Conservation (phyloP, 2,888 invertebrate species). For the Leptopilina syphax region DNA sequence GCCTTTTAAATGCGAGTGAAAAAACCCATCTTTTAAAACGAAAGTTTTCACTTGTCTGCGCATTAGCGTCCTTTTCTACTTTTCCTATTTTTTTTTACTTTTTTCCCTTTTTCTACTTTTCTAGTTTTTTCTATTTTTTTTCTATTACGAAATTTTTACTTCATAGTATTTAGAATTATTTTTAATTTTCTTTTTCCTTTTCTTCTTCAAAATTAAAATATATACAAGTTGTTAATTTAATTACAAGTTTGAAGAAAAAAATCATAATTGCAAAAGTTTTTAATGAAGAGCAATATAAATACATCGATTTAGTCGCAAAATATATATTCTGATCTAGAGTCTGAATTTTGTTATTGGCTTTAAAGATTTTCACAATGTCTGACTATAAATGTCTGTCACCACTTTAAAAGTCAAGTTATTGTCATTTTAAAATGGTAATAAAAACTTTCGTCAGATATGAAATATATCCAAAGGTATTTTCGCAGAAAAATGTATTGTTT, state of each 20-base stretch:
- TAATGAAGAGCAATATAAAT: background rate
- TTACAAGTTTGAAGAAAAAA: too few species aligned
- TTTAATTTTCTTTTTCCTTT: too few species aligned
- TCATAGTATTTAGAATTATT: too few species aligned
- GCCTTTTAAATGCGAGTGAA: background rate
- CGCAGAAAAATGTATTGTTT: background rate
- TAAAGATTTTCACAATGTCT: background rate
- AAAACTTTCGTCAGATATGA: background rate
- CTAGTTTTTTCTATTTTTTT: too few species aligned
- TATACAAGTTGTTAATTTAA: too few species aligned
- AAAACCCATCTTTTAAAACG: background rate
- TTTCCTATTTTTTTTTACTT: background rate
- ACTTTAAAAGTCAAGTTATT: background rate
- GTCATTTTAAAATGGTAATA: background rate
- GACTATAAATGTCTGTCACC: constrained; percentile 3
- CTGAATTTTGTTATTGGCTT: background rate
- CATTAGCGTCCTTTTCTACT: background rate
- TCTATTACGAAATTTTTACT: too few species aligned
- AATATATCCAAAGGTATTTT: background rate
- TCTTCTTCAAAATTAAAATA: too few species aligned
- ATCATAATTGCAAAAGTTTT: background rate
- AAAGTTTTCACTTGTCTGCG: background rate
- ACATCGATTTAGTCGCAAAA: background rate
- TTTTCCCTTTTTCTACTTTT: too few species aligned
- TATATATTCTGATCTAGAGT: background rate